phyloP scores from a whole-genome alignment of 2,113 vertebrate species.

The Panthera tigris region DNA sequence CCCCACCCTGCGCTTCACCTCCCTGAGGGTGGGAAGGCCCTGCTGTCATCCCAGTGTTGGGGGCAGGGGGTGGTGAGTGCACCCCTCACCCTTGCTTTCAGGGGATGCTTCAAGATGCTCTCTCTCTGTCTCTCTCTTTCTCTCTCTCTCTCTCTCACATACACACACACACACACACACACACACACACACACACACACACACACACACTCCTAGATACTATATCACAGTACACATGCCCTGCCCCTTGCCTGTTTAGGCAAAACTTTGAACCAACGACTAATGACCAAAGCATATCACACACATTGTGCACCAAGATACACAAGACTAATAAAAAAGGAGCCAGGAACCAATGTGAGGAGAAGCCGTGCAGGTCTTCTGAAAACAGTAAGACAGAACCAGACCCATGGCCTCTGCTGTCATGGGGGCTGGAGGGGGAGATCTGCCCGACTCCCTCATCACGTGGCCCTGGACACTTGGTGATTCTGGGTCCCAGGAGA shows the following conservation, averaged over 20 bases:
- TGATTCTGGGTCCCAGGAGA: background rate
- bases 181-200: background rate
- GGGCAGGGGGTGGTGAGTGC: fast-evolving
- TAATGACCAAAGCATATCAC: background rate
- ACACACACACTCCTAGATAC: background rate
- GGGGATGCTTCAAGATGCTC: fast-evolving
- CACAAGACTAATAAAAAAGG: background rate
- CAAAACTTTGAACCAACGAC: background rate
- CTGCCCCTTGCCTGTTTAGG: background rate
- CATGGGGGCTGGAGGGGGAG: background rate
- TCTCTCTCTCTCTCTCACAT: too few relatives aligned
- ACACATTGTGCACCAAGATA: fast-evolving
- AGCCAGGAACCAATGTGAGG: fast-evolving
- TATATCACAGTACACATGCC: fast-evolving
- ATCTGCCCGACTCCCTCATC: fast-evolving
- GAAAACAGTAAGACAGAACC: background rate
- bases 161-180: background rate
- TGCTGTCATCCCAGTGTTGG: fast-evolving
- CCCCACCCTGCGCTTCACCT: fast-evolving
- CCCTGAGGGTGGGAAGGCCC: fast-evolving
- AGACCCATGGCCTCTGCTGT: background rate
- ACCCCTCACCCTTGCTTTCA: fast-evolving
- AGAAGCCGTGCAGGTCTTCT: background rate
- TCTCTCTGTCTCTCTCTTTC: background rate
- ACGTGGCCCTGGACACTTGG: fast-evolving